Evolutionary conservation across 2,113 vertebrate genomes (phyloP).

Genomic region (Melanocharis versteri): DNA sequence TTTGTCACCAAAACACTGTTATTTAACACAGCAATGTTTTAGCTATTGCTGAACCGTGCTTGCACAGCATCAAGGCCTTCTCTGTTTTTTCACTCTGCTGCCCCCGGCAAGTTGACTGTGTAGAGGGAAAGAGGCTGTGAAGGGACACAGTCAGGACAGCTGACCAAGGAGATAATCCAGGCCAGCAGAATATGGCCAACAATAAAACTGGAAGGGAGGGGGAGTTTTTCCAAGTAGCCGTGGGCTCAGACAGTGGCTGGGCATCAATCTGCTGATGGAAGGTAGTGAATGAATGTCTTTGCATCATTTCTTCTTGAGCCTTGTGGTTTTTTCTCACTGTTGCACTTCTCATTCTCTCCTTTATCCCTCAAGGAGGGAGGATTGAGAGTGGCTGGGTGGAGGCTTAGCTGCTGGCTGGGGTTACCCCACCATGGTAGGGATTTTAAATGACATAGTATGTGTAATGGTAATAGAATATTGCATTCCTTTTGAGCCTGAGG

Average conservation of each 20-base stretch:
- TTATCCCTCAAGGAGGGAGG: not conserved
- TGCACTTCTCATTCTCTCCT: not conserved
- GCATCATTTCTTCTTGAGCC: not conserved
- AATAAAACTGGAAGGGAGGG: not conserved
- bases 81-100: not conserved
- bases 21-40: not conserved
- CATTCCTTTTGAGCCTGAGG: not conserved
- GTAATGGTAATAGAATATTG: not conserved
- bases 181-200: not conserved
- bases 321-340: fast-evolving
- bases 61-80: not conserved
- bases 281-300: not conserved
- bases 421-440: fast-evolving
- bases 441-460: not conserved
- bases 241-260: not conserved
- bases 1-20: not conserved
- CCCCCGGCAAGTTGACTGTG: not conserved
- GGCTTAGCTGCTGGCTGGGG: not conserved
- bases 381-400: not conserved
- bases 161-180: not conserved
- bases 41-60: not conserved
- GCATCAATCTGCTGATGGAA: not conserved
- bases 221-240: not conserved
- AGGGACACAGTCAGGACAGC: not conserved
- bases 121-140: not conserved